A percentile compares a stretch with the other conserved stretches of the same genome.
These are phyloP conservation scores for Hydractinia echinata DNA, from an alignment of 30 jellyfish, hydroid and myxozoan species.

Conservation along the genomic window DNA sequence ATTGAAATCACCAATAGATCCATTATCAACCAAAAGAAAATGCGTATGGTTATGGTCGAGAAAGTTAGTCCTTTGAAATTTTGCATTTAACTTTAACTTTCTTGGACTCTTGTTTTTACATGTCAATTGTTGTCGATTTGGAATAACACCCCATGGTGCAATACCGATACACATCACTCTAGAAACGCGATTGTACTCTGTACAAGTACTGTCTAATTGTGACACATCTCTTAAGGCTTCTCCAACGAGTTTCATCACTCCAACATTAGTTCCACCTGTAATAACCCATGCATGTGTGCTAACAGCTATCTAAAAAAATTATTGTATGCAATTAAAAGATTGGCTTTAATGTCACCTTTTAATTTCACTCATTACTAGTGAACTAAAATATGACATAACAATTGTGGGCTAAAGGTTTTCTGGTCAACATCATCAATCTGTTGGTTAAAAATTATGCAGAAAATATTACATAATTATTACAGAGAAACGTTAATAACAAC, in stretches of 20 bases:
- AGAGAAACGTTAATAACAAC: too few relatives aligned
- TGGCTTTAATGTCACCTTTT: too few relatives aligned
- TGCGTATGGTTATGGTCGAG: slow-evolving; percentile 10
- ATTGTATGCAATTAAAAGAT: too few relatives aligned
- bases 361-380: too few relatives aligned
- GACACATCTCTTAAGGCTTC: slow-evolving; percentile 5
- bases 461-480: too few relatives aligned
- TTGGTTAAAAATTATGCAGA: too few relatives aligned
- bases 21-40: not conserved
- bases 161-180: slow-evolving; percentile 8
- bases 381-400: too few relatives aligned
- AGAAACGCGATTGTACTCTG: not conserved
- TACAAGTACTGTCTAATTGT: slow-evolving; percentile 2
- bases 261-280: slow-evolving; percentile 20
- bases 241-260: not conserved
- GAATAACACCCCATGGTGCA: slow-evolving; percentile 20
- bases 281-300: slow-evolving; percentile 22
- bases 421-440: too few relatives aligned
- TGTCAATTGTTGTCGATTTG: not conserved
- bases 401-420: too few relatives aligned
- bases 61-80: not conserved
- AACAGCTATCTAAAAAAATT: not conserved
- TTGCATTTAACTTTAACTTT: not conserved
- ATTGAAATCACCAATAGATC: not conserved
- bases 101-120: not conserved